These are phyloP conservation scores for Siderastrea radians DNA, from an alignment of 92 coral and sea anemone genomes.

Conservation along the genomic window DNA sequence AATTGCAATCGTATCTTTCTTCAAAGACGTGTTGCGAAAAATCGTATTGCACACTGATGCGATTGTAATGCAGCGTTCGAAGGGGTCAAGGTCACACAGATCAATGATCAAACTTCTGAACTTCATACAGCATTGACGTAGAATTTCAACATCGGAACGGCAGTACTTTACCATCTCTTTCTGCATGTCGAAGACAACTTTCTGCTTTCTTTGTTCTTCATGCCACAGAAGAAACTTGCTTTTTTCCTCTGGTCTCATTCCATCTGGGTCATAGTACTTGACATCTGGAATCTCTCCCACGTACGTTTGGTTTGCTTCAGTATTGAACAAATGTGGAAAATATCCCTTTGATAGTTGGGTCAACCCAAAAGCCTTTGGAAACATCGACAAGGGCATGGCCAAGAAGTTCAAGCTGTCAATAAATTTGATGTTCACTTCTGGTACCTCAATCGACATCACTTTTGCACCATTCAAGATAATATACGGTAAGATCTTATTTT, in stretches of 20 bases:
- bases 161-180: slow-evolving; percentile 57
- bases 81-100: slow-evolving; percentile 51
- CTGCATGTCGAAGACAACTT: slow-evolving; percentile 58
- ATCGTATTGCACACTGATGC: slow-evolving; percentile 63
- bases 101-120: slow-evolving; percentile 43
- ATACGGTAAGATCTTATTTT: slow-evolving; percentile 26
- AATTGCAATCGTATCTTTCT: slow-evolving; percentile 54
- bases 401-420: slow-evolving; percentile 57
- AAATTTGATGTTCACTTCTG: slow-evolving; percentile 41
- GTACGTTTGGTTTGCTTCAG: slow-evolving; percentile 36
- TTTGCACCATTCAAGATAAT: slow-evolving; percentile 65
- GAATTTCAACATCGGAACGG: slow-evolving; percentile 59
- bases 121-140: slow-evolving; percentile 40
- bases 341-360: slow-evolving; percentile 55
- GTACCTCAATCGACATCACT: slow-evolving; percentile 41
- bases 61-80: slow-evolving; percentile 47
- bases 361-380: slow-evolving; percentile 62
- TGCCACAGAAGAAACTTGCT: slow-evolving; percentile 38
- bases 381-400: slow-evolving; percentile 25
- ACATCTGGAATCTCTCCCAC: slow-evolving; percentile 57
- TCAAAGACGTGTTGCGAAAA: slow-evolving; percentile 31
- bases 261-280: slow-evolving; percentile 58
- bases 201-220: not conserved
- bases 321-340: slow-evolving; percentile 70
- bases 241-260: slow-evolving; percentile 32